Evolutionary conservation across 2,797 vertebrate species (phyloP).

Genomic region (Tolypeutes matacus): DNA sequence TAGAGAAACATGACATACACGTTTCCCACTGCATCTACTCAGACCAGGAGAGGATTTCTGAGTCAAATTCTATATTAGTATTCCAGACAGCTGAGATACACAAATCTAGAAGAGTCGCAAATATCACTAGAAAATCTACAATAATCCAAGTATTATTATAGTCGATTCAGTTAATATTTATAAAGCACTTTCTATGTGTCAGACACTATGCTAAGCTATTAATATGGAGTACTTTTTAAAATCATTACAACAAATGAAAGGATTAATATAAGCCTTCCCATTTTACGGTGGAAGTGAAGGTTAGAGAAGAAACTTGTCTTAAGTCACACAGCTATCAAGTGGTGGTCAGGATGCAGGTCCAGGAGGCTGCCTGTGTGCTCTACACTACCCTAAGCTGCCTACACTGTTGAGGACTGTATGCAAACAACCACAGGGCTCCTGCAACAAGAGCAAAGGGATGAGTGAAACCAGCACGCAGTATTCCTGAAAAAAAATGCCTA

Average conservation of each 20-base stretch:
- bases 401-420: not conserved
- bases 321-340: not conserved
- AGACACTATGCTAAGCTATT: not conserved
- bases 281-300: not conserved
- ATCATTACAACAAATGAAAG: not conserved
- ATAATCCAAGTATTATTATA: not conserved
- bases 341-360: not conserved
- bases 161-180: conserved; percentile 5
- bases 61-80: conserved; percentile 35
- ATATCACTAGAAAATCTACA: not conserved
- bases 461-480: not conserved
- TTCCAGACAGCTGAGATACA: not conserved
- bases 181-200: not conserved
- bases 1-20: conserved; percentile 4
- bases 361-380: not conserved
- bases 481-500: not conserved
- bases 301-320: conserved; percentile 5
- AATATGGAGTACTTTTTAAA: not conserved
- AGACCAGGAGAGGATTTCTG: not conserved
- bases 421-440: not conserved
- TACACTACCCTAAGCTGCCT: not conserved
- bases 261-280: not conserved
- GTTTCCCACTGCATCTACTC: not conserved
- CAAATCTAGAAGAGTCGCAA: conserved; percentile 35
- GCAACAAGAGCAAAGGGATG: not conserved